These are phyloP conservation scores for Phengaris alcon DNA, from an alignment of 2,888 invertebrate genomes.

Conservation along the genomic window DNA sequence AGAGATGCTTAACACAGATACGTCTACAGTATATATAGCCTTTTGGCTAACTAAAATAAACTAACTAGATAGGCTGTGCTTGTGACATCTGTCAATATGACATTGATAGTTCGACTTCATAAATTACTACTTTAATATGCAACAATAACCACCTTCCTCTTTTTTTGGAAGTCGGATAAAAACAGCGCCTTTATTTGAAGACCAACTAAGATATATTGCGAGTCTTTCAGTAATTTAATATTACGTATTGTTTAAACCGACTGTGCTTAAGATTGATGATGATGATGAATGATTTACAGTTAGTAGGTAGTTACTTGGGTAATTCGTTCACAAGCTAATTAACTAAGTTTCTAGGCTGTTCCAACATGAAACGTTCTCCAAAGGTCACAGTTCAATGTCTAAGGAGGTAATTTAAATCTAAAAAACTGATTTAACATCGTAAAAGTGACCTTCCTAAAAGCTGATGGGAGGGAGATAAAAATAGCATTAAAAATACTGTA, in stretches of 20 bases:
- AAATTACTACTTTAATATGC: no score
- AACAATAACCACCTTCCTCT: no score
- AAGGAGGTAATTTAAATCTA: constrained; percentile 1
- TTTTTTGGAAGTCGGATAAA: no score
- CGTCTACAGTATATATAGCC: no score
- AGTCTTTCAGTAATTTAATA: not conserved
- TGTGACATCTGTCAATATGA: no score
- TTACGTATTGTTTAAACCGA: no score
- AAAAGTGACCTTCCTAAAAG: not conserved
- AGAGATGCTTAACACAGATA: no score
- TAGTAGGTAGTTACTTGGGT: not conserved
- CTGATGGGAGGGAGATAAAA: constrained; percentile 6
- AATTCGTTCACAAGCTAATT: not conserved
- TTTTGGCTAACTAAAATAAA: no score
- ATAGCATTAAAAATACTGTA: not conserved
- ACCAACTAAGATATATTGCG: no score
- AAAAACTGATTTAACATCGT: not conserved
- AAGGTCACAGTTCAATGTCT: constrained; percentile 17
- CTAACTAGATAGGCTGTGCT: no score
- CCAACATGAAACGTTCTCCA: not conserved
- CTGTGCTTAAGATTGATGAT: not conserved
- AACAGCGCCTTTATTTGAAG: no score
- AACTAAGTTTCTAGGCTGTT: constrained; percentile 14
- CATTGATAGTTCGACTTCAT: no score
- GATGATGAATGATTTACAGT: not conserved